Percentiles rank a stretch among this genome's conserved stretches.
Conservation (phyloP, 2,797 vertebrate genomes). For the Ceyx erithaca region DNA sequence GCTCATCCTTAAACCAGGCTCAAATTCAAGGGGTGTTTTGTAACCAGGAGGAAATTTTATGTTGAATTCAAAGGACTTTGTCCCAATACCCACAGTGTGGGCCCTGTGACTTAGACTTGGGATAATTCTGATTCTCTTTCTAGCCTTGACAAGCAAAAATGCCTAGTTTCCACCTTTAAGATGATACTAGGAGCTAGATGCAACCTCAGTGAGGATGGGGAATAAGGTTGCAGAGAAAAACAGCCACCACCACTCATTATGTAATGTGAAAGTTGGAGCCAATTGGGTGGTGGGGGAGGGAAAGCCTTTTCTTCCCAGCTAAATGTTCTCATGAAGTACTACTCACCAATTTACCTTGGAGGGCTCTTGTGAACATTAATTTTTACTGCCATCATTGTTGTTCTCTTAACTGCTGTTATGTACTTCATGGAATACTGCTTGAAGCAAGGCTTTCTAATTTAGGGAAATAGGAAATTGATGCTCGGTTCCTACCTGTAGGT, state of each 20-base stretch:
- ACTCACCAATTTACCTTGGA: background rate
- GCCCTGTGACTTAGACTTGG: background rate
- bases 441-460: background rate
- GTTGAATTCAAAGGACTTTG: background rate
- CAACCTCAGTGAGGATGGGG: background rate
- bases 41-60: background rate
- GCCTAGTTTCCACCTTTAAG: background rate
- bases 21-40: background rate
- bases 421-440: background rate
- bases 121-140: background rate
- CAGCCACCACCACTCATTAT: rapidly evolving
- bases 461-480: background rate
- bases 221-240: background rate
- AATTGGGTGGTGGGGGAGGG: background rate
- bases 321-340: background rate
- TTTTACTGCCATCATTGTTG: background rate
- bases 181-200: background rate
- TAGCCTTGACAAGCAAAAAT: background rate
- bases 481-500: background rate
- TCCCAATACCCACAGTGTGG: background rate
- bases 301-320: background rate
- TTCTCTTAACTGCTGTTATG: background rate
- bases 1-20: background rate
- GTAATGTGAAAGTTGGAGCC: background rate
- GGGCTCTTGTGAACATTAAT: background rate